A percentile compares a stretch with the other conserved stretches of the same genome.
phyloP scores from a whole-genome alignment of 2,888 invertebrate species.

The Limenitis arthemis region DNA sequence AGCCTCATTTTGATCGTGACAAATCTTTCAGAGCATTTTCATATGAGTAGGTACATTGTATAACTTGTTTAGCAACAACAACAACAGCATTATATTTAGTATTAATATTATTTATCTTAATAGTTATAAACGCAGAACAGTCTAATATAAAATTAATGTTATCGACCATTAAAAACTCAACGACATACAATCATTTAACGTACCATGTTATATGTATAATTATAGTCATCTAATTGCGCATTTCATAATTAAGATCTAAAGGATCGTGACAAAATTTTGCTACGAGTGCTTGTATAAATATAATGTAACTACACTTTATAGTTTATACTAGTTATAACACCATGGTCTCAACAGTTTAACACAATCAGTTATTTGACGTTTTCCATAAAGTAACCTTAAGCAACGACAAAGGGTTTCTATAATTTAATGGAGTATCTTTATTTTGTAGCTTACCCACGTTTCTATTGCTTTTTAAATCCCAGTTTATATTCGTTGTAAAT shows the following conservation, averaged over 20 bases:
- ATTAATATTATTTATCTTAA: constrained; percentile 44
- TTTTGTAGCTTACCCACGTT: neutral
- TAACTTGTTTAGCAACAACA: constrained; percentile 70
- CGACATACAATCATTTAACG: constrained; percentile 24
- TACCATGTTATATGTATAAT: constrained; percentile 19
- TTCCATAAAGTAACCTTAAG: constrained; percentile 2
- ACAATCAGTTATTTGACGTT: neutral
- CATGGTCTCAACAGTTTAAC: constrained; percentile 18
- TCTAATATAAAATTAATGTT: constrained; percentile 31
- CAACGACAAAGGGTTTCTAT: neutral
- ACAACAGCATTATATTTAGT: constrained; percentile 68
- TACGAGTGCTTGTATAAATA: constrained; percentile 37
- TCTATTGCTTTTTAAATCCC: neutral
- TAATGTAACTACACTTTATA: constrained; percentile 40
- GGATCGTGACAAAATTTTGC: constrained; percentile 44
- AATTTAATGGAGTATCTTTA: neutral
- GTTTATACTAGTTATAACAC: constrained; percentile 12
- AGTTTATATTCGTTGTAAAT: constrained; percentile 59
- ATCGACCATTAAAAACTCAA: constrained; percentile 29
- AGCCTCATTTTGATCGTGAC: constrained; percentile 32
- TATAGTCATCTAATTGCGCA: constrained; percentile 34
- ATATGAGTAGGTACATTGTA: constrained; percentile 52
- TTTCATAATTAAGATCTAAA: constrained; percentile 43
- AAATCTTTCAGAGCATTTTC: constrained; percentile 29
- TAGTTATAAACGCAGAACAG: constrained; percentile 46